Percentiles rank a stretch among this genome's conserved stretches.
Conservation (phyloP, 2,797 vertebrate genomes). For the Thripadectes ignobilis region DNA sequence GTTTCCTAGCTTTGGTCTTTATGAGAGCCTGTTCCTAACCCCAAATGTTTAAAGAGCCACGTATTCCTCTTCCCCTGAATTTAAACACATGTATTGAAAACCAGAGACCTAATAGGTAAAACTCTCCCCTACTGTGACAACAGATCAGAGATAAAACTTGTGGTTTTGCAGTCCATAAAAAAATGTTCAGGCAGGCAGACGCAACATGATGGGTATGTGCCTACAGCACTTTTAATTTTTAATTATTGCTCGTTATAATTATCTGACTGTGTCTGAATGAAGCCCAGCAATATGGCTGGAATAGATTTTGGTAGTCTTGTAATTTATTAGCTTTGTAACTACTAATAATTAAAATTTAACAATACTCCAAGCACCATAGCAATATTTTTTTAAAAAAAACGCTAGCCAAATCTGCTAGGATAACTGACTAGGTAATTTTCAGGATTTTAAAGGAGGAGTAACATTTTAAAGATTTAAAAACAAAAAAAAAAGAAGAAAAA, state of each 20-base stretch:
- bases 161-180: slow-evolving; percentile 50
- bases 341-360: slow-evolving; percentile 73
- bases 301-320: slow-evolving; percentile 57
- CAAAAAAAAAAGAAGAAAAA: no score
- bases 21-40: neutral
- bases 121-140: neutral
- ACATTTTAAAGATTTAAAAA: neutral
- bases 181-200: slow-evolving; percentile 65
- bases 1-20: neutral
- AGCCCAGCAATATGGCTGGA: slow-evolving; percentile 65
- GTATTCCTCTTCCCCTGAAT: neutral
- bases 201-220: slow-evolving; percentile 74
- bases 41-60: neutral
- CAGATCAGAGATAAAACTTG: slow-evolving; percentile 1
- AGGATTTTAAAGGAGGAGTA: neutral
- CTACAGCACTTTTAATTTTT: slow-evolving; percentile 81
- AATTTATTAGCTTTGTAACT: slow-evolving; percentile 74
- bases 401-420: slow-evolving; percentile 33
- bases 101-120: neutral
- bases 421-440: neutral
- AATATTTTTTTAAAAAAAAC: slow-evolving; percentile 2
- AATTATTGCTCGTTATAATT: slow-evolving; percentile 84
- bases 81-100: neutral
- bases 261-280: slow-evolving; percentile 74
- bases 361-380: slow-evolving; percentile 68